Evolutionary conservation across 2,113 vertebrate genomes (phyloP), one percentile per base, ranked within the genome.

Genomic region (Acrocephalus arundinaceus): DNA sequence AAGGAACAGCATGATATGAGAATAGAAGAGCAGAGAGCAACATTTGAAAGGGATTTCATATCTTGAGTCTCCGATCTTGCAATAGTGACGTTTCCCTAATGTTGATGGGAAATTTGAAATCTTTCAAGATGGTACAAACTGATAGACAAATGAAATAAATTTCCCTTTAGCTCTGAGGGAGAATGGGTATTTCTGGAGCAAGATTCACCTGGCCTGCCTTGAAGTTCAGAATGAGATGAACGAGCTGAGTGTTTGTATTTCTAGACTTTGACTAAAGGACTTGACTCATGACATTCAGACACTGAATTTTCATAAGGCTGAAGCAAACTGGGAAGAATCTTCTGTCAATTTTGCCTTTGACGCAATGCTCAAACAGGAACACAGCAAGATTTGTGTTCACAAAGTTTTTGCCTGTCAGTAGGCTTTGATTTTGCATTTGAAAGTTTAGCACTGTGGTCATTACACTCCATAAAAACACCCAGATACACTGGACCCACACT

Each of bases 351-450:
- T 85, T 85, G 27, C 57, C 62, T 82, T 79, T 33, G 63, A 35
- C 54, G 33, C 33, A 16, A 15, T 3, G 13, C 13, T 54, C 30
- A 48, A 13, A 10, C 5, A 52, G 6, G 3, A 7, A 52, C 8
- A 17, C 22, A 54, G 8, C 8, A 68, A 51, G 46, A 28, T 54
- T 31, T 46, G 6, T 59, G 31, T 28, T 85, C 37, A 25, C 1
- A 0, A 35, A 1, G 18, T 8, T 61, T 39, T 28, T 12, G 21
- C 17, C 15, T 43, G n/a, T 28, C 22, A 59, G 5, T 2, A 37
- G 21, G 6, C 9, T 84, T 76, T 70, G 18, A 52, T 41, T 41
- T 18, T 59, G 5, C 27, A 17, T 71, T 77, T 83, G 21, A 39
- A 73, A 70, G 24, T 31, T 16, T 3, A 75, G 8, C 21, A 10